These are phyloP conservation scores for Sycobia sp. DNA, from an alignment of 1,140 invertebrate genomes.

Conservation along the genomic window DNA sequence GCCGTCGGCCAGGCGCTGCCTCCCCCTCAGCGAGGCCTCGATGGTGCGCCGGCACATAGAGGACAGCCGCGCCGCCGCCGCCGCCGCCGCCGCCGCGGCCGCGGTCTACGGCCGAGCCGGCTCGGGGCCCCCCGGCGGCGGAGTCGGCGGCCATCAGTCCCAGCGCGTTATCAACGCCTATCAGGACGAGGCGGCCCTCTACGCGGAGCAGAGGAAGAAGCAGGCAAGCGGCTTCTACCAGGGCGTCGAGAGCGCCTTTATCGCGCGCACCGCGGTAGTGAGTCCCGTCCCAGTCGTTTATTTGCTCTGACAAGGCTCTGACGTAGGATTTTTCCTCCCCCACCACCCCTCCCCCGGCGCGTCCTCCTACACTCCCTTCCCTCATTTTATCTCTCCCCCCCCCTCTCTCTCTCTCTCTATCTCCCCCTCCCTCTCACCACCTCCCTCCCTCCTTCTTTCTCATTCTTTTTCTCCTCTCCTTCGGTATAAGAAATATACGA, in stretches of 20 bases:
- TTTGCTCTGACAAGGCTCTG: not conserved
- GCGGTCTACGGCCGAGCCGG: slow-evolving; percentile 9
- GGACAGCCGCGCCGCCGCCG: slow-evolving; percentile 1
- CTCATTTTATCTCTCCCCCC: too few relatives aligned
- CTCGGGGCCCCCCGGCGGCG: slow-evolving; percentile 41
- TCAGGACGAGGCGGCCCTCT: slow-evolving; percentile 25
- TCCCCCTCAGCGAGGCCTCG: slow-evolving; percentile 49
- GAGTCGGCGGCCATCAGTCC: slow-evolving; percentile 34
- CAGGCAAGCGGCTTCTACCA: slow-evolving; percentile 41
- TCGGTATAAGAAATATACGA: too few relatives aligned
- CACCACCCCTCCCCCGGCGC: too few relatives aligned
- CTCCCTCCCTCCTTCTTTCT: too few relatives aligned
- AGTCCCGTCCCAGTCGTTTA: slow-evolving; percentile 37
- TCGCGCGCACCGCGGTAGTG: slow-evolving; percentile 59
- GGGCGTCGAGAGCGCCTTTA: slow-evolving; percentile 56
- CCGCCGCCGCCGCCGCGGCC: too few relatives aligned
- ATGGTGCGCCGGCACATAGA: slow-evolving; percentile 43
- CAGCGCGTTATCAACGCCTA: too few relatives aligned
- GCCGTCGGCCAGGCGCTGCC: slow-evolving; percentile 54
- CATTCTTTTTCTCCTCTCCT: too few relatives aligned
- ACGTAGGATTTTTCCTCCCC: too few relatives aligned
- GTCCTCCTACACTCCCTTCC: too few relatives aligned
- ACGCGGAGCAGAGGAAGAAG: slow-evolving; percentile 42
- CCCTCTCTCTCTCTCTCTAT: too few relatives aligned
- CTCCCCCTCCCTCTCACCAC: too few relatives aligned